Base-by-base conservation (phyloP, 2,888 invertebrate genomes). In the Drosophila yooni region DNA sequence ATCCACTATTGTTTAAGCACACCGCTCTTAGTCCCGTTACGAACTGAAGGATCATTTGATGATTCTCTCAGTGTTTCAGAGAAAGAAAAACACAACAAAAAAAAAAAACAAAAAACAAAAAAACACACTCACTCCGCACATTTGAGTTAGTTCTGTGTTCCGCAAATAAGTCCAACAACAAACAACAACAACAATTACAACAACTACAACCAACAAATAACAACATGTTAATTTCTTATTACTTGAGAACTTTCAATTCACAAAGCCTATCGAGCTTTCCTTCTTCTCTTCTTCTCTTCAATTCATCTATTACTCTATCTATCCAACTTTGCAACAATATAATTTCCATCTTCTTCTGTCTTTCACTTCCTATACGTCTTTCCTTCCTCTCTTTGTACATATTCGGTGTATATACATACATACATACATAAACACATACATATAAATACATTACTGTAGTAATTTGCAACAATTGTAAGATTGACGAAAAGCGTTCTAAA, bases 391-490 rank as follows among this genome's bases (percentile, higher is more conserved):
- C 36, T 43, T 36, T 77, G 68, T 78, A 76, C 53, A 79, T 74
- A 70, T 40, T 53, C 69, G 15, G 38, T 73, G 73, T 81, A 77
- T 77, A 77, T 79, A 69, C 34, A 61, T 51, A 56, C 56, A 81
- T 76, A 74, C 52, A 65, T 79, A 74, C 48, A 62, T 25, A 43
- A 15, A 81, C 76, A 74, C 56, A 62, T 53, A 62, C 50, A 68
- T 76, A 66, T 52, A 60, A 57, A 78, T 25, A 46, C 67, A 50
- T 60, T 81, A 78, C 46, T 51, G 53, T 79, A 88, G 82, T 78
- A 77, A 80, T 82, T 82, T 89, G 91, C 91, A 91, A 91, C 90
- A 90, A 90, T 91, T 88, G 82, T 85, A 88, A 90, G 82, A 90
- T 90, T 91, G 91, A 91, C 80, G 79, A 90, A 89, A 83, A 76